Evolutionary conservation across 2,113 vertebrate species (phyloP).

Genomic region (Seriola quinqueradiata): DNA sequence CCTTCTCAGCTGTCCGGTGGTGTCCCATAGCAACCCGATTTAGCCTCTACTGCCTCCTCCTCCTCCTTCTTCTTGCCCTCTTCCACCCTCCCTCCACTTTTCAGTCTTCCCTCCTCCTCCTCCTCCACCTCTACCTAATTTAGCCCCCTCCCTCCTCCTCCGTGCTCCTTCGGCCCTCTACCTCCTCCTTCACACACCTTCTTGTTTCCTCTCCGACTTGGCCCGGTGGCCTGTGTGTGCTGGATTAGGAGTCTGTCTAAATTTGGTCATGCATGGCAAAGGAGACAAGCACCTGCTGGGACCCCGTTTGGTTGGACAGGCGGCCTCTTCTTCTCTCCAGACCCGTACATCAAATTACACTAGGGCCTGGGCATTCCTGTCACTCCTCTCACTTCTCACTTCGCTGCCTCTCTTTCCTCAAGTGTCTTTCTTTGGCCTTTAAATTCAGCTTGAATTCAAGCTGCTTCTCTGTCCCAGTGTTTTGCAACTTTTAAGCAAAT

Average conservation of each 20-base stretch:
- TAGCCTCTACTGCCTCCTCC: constrained; percentile 57
- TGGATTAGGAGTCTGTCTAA: constrained; percentile 76
- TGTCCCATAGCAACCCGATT: constrained; percentile 81
- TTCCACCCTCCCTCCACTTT: constrained; percentile 6
- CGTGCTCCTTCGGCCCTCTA: background rate
- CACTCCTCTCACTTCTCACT: constrained; percentile 38
- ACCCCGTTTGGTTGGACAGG: constrained; percentile 52
- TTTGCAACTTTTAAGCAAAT: background rate
- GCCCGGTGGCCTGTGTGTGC: constrained; percentile 45
- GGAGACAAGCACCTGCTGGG: constrained; percentile 78
- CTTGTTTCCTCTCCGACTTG: constrained; percentile 37
- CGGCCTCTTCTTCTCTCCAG: constrained; percentile 53
- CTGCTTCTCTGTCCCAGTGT: background rate
- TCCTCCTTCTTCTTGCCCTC: background rate
- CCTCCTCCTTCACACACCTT: constrained; percentile 23
- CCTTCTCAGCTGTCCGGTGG: constrained; percentile 81
- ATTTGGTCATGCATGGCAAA: constrained; percentile 80
- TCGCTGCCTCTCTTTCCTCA: background rate
- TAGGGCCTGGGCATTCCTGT: constrained; percentile 63
- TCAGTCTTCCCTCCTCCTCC: constrained; percentile 17
- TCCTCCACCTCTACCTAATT: constrained; percentile 37
- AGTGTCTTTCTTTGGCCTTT: constrained; percentile 20
- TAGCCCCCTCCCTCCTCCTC: constrained; percentile 37
- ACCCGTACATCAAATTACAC: constrained; percentile 75
- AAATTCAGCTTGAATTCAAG: background rate